Conservation (phyloP, 92 coral and sea anemone species). For the Epizoanthus scotinus region DNA sequence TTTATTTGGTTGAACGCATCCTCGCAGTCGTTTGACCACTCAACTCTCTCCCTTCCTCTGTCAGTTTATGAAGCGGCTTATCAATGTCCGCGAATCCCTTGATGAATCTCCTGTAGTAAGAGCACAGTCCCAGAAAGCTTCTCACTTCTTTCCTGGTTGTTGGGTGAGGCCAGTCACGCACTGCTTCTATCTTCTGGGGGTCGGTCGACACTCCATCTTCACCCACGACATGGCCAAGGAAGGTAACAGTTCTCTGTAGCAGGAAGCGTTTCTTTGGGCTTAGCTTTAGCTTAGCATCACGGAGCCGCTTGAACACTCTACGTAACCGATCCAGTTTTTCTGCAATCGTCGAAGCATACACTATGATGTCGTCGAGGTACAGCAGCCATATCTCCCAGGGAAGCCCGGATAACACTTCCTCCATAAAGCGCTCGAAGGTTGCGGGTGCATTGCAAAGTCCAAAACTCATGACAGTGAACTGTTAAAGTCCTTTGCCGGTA, state of each 20-base stretch:
- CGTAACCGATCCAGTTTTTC: conserved; percentile 11
- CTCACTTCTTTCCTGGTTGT: conserved; percentile 1
- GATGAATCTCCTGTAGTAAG: conserved; percentile 44
- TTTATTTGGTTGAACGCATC: conserved; percentile 37
- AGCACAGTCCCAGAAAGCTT: conserved; percentile 41
- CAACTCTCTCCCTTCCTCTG: conserved; percentile 35
- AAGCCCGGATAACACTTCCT: conserved; percentile 26
- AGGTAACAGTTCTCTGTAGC: background rate
- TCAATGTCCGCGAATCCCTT: conserved; percentile 35
- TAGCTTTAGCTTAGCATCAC: conserved; percentile 36
- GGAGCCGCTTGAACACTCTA: background rate
- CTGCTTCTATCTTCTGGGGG: conserved; percentile 30
- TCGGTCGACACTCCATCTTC: conserved; percentile 20
- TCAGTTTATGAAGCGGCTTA: conserved; percentile 27
- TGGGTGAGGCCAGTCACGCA: conserved; percentile 40
- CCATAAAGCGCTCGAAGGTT: conserved; percentile 47
- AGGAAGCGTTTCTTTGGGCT: conserved; percentile 31
- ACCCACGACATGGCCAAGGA: conserved; percentile 37
- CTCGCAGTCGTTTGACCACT: conserved; percentile 42
- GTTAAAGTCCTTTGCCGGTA: conserved; percentile 32
- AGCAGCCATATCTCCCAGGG: conserved; percentile 38
- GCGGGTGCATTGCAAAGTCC: conserved; percentile 42
- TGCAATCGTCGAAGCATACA: conserved; percentile 19
- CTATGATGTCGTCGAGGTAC: conserved; percentile 50
- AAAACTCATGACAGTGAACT: conserved; percentile 37